phyloP scores from a whole-genome alignment of 2,113 vertebrate genomes.

The Columbina picui region DNA sequence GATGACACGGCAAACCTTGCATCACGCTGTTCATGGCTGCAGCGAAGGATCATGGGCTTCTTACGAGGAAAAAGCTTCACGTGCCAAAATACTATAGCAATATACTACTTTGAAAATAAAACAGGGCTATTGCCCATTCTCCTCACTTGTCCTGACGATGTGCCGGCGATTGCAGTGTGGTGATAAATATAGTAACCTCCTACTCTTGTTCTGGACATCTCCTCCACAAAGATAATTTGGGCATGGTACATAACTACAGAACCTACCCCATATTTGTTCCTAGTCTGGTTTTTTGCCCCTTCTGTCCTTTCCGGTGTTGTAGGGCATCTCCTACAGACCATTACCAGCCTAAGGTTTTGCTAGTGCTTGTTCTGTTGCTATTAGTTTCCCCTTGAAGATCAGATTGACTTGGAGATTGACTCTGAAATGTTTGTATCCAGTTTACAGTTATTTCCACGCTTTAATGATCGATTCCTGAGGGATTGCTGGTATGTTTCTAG shows the following conservation, averaged over 20 bases:
- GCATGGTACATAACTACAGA: neutral
- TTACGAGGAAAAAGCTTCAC: neutral
- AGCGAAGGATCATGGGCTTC: neutral
- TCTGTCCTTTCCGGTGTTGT: neutral
- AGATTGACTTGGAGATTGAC: neutral
- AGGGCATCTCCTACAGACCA: neutral
- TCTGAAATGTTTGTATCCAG: conserved; percentile 38
- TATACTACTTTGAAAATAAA: neutral
- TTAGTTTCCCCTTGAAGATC: neutral
- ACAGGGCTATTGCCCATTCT: neutral
- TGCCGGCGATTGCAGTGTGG: neutral
- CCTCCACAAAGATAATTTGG: neutral
- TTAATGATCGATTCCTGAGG: conserved; percentile 29
- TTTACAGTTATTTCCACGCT: conserved; percentile 56
- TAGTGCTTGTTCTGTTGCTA: neutral
- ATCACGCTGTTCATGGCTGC: neutral
- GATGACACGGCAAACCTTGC: neutral
- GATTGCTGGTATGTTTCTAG: conserved; percentile 75
- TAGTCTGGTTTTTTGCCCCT: neutral
- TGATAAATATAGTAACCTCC: neutral
- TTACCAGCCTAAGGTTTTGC: neutral
- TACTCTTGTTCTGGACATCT: neutral
- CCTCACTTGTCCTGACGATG: neutral
- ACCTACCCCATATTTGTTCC: neutral
- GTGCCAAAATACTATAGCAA: neutral